Percentiles rank a stretch among this genome's conserved stretches.
Conservation (phyloP, 2,797 vertebrate species). For the Lithobates sylvaticus region DNA sequence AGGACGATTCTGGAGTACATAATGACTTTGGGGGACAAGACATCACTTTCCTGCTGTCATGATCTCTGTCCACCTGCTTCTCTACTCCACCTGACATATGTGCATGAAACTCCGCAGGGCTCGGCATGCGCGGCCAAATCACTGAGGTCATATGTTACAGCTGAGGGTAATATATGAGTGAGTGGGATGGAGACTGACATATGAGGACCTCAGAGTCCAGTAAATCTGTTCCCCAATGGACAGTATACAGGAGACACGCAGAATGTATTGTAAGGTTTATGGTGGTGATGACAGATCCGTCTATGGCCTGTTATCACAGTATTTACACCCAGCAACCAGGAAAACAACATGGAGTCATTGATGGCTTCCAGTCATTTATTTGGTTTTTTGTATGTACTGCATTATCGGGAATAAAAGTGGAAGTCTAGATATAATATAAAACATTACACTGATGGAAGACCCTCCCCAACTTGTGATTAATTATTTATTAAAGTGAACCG, state of each 20-base stretch:
- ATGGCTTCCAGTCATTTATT: too few species aligned
- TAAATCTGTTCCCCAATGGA: background rate
- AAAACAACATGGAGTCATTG: too few species aligned
- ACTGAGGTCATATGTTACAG: conserved; percentile 33
- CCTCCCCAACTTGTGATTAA: too few species aligned
- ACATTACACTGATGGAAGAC: too few species aligned
- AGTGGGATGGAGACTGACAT: conserved; percentile 2
- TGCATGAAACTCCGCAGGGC: conserved; percentile 7
- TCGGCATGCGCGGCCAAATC: conserved; percentile 5
- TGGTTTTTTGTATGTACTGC: too few species aligned
- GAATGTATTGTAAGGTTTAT: background rate
- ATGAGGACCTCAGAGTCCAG: background rate
- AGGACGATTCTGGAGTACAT: background rate
- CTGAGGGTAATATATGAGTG: background rate
- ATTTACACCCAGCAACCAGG: too few species aligned
- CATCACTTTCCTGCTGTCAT: conserved; percentile 24
- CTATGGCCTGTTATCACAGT: background rate
- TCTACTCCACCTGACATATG: conserved; percentile 38
- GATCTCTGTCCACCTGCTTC: conserved; percentile 34
- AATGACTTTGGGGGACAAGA: background rate
- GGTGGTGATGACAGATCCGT: background rate
- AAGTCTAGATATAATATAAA: too few species aligned
- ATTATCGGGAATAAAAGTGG: too few species aligned
- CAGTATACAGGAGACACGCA: background rate
- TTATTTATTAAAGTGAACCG: too few species aligned